Percentiles rank a stretch among this genome's conserved stretches.
phyloP scores from a whole-genome alignment of 2,113 vertebrate species.

The Microtus oregoni region DNA sequence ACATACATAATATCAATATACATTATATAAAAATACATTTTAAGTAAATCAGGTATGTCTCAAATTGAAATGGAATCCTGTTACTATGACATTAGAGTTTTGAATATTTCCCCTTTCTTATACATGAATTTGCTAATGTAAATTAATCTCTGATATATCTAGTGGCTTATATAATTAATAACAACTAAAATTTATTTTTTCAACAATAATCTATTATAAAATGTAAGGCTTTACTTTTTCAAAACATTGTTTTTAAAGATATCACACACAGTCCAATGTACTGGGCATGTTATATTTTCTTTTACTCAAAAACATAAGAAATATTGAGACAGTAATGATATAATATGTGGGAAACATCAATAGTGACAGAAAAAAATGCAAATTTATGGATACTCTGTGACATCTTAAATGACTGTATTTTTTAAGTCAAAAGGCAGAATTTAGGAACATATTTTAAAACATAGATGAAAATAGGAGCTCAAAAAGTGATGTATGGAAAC shows the following conservation, averaged over 20 bases:
- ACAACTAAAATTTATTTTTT: not conserved
- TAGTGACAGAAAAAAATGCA: not conserved
- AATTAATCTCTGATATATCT: not conserved
- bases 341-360: not conserved
- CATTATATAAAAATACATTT: not conserved
- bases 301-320: not conserved
- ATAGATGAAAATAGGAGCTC: not conserved
- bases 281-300: not conserved
- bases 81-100: not conserved
- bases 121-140: not conserved
- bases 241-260: not conserved
- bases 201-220: not conserved
- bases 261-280: not conserved
- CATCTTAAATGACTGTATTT: not conserved
- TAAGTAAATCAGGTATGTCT: not conserved
- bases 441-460: not conserved
- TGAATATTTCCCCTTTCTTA: not conserved
- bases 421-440: not conserved
- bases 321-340: not conserved
- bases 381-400: not conserved
- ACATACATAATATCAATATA: not conserved
- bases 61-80: not conserved
- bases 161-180: not conserved
- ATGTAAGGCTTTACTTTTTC: not conserved
- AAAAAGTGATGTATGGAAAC: not conserved